These are phyloP conservation scores for Laterallus jamaicensis DNA, from an alignment of 2,113 vertebrate species.

Conservation along the genomic window DNA sequence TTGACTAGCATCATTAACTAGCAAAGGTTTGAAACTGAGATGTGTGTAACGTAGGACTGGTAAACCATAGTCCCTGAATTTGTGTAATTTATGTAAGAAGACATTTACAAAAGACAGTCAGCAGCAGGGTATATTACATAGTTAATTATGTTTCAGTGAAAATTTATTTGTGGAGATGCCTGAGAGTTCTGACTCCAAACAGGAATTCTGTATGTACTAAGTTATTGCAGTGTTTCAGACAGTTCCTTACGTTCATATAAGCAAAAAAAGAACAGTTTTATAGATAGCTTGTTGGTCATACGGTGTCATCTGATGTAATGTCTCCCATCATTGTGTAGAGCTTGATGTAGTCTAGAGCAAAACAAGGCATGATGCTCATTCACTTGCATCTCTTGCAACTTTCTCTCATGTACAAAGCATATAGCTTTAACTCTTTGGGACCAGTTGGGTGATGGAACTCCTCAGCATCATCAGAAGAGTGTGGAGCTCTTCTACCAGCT, in stretches of 20 bases:
- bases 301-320: background rate
- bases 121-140: background rate
- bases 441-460: slow-evolving; percentile 90
- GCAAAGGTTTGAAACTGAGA: background rate
- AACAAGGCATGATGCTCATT: background rate
- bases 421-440: slow-evolving; percentile 94
- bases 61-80: background rate
- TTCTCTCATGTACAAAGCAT: slow-evolving; percentile 74
- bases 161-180: background rate
- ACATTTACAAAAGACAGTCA: background rate
- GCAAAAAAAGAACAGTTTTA: background rate
- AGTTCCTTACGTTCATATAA: background rate
- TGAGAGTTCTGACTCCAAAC: background rate
- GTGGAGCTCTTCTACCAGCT: slow-evolving; percentile 98
- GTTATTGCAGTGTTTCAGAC: background rate
- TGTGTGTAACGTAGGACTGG: background rate
- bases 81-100: background rate
- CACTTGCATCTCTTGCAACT: background rate
- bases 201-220: background rate
- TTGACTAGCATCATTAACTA: background rate
- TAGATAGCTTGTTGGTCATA: background rate
- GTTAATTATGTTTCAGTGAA: background rate
- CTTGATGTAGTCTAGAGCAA: background rate
- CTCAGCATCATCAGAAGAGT: slow-evolving; percentile 96
- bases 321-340: background rate